A percentile compares a stretch with the other conserved stretches of the same genome.
Evolutionary conservation across 2,888 invertebrate genomes (phyloP).

Genomic region (Phengaris alcon): DNA sequence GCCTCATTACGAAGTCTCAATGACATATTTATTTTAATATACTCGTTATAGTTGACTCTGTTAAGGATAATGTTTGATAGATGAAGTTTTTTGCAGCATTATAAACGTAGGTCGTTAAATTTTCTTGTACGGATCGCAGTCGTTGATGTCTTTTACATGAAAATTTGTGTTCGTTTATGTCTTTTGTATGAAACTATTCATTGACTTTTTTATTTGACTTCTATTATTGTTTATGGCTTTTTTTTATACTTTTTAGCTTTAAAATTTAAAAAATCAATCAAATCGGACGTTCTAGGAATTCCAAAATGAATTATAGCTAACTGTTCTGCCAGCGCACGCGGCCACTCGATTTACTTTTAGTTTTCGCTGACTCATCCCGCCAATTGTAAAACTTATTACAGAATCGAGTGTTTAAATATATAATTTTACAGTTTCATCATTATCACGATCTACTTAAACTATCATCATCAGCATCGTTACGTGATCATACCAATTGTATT

Average conservation of each 20-base stretch:
- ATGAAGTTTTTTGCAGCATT: no score
- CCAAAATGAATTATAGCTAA: not conserved
- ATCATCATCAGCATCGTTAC: not conserved
- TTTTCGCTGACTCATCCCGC: constrained; percentile 11
- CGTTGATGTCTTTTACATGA: constrained; percentile 17
- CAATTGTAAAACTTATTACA: constrained; percentile 17
- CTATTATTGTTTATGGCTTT: not conserved
- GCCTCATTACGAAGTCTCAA: not conserved
- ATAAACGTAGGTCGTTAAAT: not conserved
- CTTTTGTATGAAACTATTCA: not conserved
- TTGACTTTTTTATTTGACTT: not conserved
- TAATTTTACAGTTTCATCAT: not conserved
- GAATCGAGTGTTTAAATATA: constrained; percentile 1
- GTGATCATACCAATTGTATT: not conserved
- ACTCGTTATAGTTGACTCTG: not conserved
- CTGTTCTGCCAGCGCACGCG: not conserved
- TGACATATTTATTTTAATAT: not conserved
- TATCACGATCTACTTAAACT: not conserved
- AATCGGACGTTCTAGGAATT: not conserved
- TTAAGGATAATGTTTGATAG: not conserved
- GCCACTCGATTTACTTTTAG: constrained; percentile 1
- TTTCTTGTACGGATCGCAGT: not conserved
- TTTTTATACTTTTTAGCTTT: not conserved
- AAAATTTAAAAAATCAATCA: not conserved
- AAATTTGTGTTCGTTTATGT: not conserved